A percentile compares a stretch with the other conserved stretches of the same genome.
These are phyloP conservation scores for Clostera curtula DNA, from an alignment of 2,888 invertebrate species.

Conservation along the genomic window DNA sequence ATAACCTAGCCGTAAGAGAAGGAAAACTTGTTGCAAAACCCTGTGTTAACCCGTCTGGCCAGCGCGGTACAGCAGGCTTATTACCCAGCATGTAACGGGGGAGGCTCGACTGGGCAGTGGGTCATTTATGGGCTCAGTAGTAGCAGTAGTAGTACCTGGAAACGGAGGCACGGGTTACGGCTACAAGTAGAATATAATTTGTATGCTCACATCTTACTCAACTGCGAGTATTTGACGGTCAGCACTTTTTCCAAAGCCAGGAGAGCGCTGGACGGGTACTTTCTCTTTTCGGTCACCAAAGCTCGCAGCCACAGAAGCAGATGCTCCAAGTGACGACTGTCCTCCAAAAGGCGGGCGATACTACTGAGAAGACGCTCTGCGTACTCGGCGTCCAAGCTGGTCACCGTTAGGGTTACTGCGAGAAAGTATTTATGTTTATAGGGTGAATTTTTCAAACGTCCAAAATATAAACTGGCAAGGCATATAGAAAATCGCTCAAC, in stretches of 20 bases:
- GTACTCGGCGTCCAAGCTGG: constrained; percentile 82
- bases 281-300: constrained; percentile 80
- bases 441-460: too few species aligned
- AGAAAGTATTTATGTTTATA: constrained; percentile 13
- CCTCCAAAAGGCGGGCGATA: constrained; percentile 82
- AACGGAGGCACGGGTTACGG: constrained; percentile 1
- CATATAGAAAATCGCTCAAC: too few species aligned
- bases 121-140: too few species aligned
- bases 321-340: constrained; percentile 90
- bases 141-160: too few species aligned
- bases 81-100: too few species aligned
- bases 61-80: too few species aligned
- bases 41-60: too few species aligned
- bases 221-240: constrained; percentile 84
- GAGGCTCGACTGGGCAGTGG: too few species aligned
- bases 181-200: neutral
- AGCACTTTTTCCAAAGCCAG: constrained; percentile 86
- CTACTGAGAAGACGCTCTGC: constrained; percentile 83
- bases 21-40: too few species aligned
- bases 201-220: constrained; percentile 89
- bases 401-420: constrained; percentile 85
- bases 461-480: too few species aligned
- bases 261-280: constrained; percentile 79
- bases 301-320: constrained; percentile 87
- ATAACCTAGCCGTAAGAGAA: too few species aligned